These are phyloP conservation scores for Ciconia nigra DNA, from an alignment of 2,797 vertebrate genomes.

Conservation along the genomic window DNA sequence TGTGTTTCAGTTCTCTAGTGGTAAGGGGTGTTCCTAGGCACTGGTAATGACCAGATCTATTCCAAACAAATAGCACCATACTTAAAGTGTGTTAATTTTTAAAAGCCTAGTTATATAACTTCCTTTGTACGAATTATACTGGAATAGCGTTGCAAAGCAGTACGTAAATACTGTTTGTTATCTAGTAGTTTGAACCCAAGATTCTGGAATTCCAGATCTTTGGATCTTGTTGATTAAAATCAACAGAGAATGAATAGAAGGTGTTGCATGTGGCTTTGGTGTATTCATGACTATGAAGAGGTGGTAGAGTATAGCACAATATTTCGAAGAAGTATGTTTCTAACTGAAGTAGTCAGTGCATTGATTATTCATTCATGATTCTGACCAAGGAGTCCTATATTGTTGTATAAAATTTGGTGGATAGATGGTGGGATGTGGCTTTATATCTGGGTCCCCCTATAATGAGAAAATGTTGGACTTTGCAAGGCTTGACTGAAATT, in stretches of 20 bases:
- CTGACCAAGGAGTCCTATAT: neutral
- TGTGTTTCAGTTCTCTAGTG: neutral
- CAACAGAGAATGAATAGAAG: neutral
- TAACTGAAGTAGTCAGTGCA: neutral
- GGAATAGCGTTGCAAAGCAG: neutral
- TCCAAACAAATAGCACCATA: neutral
- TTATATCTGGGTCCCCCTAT: neutral
- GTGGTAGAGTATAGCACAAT: neutral
- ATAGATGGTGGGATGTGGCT: neutral
- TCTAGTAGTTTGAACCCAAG: neutral
- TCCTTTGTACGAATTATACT: neutral
- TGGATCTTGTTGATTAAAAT: neutral
- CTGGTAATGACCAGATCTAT: neutral
- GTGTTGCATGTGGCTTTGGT: neutral
- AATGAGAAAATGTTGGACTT: neutral
- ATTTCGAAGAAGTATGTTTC: neutral
- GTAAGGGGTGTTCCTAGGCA: neutral
- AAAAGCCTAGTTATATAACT: neutral
- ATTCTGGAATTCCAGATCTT: neutral
- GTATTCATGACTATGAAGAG: neutral
- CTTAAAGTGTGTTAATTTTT: neutral
- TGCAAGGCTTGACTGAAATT: neutral
- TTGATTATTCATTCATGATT: neutral
- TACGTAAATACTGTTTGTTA: neutral
- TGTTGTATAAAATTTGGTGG: neutral